Base-by-base conservation (phyloP, 2,888 invertebrate species). In the Lysandra coridon region DNA sequence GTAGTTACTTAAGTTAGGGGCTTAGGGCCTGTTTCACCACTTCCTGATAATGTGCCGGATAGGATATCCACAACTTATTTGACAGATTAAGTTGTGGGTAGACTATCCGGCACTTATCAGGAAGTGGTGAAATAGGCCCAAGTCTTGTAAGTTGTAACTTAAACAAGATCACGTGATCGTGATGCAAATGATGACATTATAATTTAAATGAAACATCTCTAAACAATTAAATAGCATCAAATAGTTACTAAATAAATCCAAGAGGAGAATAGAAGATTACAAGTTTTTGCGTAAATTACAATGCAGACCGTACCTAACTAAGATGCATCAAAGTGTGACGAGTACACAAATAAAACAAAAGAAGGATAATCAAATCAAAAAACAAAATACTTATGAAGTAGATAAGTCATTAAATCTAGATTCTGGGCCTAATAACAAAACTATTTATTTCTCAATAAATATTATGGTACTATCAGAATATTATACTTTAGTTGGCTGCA, bases 321-420 rank as follows among this genome's bases (percentile, higher is more conserved):
- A 69, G 33, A 69, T 37, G 69, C 69, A 69, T 17, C 33, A 37
- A 37, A 69, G 37, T 69, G 69, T 69, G 69, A 69, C 69, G 17
- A 69, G 4, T 12, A 23, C 4, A 69, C 69, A 69, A 69, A 33
- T 69, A 14, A 33, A 33, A 69, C 69, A 33, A 69, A 33, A 69
- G 33, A 33, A 69, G 33, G 33, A 69, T 33, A 69, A 69, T 69
- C 33, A 69, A 69, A 69, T 69, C 14, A 33, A 69, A 33, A 69
- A 33, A 14, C 69, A 69, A 33, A 69, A 64, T 33, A 14, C 33
- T 33, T 33, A 33, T 6, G 23, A 12, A 12, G 12, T 4, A 33
- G 10, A 5, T 37, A 69, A 17, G 33, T 33, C 4, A 10, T 30
- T 5, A 1, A 30, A 12, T 69, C 69, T 33, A 33, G 69, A 33